Conservation (phyloP, 2,797 vertebrate genomes). For the Nyctibius grandis region DNA sequence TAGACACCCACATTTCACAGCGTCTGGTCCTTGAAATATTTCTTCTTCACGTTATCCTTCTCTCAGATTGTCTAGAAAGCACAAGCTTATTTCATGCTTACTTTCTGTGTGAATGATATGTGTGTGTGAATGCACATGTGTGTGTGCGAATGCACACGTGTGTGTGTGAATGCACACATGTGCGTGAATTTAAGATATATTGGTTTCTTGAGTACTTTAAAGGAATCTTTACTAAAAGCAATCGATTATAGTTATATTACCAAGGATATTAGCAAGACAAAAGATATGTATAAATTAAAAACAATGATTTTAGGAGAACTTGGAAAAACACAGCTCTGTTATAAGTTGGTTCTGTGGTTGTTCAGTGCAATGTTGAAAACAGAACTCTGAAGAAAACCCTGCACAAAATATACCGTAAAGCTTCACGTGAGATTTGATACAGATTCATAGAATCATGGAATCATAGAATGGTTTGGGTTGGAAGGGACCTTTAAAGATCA, state of each 20-base stretch:
- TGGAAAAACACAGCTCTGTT: background rate
- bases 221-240: background rate
- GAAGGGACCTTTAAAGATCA: background rate
- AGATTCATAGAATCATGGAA: background rate
- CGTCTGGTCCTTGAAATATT: background rate
- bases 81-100: background rate
- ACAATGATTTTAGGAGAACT: background rate
- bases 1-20: no score
- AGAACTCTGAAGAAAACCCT: background rate
- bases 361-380: background rate
- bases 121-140: accelerated
- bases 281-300: background rate
- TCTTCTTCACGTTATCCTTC: background rate
- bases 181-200: background rate
- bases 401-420: background rate
- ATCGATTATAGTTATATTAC: background rate
- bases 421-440: background rate
- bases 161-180: accelerated
- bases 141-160: accelerated
- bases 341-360: background rate
- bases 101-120: background rate
- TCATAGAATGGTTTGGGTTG: background rate
- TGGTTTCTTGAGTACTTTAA: background rate
- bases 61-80: background rate
- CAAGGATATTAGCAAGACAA: background rate